A percentile compares a stretch with the other conserved stretches of the same genome.
Evolutionary conservation across 2,113 vertebrate genomes (phyloP).

Genomic region (Calidris pygmaea): DNA sequence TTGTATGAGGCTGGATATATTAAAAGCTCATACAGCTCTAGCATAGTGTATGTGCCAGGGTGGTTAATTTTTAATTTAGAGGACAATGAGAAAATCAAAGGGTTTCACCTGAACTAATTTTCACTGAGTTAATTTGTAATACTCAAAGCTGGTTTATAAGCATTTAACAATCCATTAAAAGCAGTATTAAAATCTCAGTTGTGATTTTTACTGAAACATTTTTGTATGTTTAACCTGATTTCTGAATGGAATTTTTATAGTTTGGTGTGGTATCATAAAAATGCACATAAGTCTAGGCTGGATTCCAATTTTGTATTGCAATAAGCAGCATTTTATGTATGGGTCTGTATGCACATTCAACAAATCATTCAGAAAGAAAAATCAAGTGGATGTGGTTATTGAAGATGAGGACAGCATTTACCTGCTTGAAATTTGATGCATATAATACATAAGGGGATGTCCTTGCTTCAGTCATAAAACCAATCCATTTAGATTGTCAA

Average conservation of each 20-base stretch:
- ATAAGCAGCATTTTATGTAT: constrained; percentile 60
- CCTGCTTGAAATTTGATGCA: constrained; percentile 62
- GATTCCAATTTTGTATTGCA: constrained; percentile 50
- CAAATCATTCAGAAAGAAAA: constrained; percentile 62
- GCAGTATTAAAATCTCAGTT: constrained; percentile 37
- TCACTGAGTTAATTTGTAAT: constrained; percentile 74
- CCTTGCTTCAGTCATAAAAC: constrained; percentile 60
- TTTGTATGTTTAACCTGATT: constrained; percentile 51
- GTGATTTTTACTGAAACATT: constrained; percentile 18
- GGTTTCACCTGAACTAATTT: constrained; percentile 79
- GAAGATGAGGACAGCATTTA: constrained; percentile 54
- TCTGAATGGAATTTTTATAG: constrained; percentile 56
- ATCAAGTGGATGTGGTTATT: constrained; percentile 60
- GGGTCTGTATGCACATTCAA: constrained; percentile 27
- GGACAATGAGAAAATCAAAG: constrained; percentile 73
- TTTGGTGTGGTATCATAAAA: constrained; percentile 51
- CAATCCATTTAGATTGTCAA: constrained; percentile 56
- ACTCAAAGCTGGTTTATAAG: constrained; percentile 58
- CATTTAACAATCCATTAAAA: constrained; percentile 73
- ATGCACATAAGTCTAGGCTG: constrained; percentile 47
- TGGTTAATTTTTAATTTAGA: constrained; percentile 81
- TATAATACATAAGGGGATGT: constrained; percentile 53
- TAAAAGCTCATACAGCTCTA: constrained; percentile 65
- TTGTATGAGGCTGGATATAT: constrained; percentile 73
- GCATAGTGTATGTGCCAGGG: constrained; percentile 51